phyloP scores from a whole-genome alignment of 2,113 vertebrate species.

The Nansenia antarctica region DNA sequence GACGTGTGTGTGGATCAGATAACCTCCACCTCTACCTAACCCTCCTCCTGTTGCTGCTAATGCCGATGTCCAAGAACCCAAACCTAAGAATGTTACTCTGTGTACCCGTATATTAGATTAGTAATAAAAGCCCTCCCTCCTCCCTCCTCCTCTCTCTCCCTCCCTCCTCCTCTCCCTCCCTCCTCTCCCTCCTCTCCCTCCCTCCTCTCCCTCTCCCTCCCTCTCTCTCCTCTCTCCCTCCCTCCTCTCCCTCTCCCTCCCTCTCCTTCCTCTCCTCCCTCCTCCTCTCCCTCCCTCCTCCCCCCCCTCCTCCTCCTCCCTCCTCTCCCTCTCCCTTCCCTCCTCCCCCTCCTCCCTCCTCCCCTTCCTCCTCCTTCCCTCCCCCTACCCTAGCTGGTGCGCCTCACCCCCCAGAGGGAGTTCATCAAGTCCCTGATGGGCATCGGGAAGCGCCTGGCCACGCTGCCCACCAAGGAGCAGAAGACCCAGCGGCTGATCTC shows the following conservation, averaged over 20 bases:
- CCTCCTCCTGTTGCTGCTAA: too few relatives aligned
- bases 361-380: neutral
- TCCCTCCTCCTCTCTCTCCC: neutral
- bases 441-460: slow-evolving; percentile 91
- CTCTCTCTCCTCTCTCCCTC: neutral
- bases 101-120: too few relatives aligned
- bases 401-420: slow-evolving; percentile 90
- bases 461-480: slow-evolving; percentile 93
- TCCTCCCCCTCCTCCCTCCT: neutral
- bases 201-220: neutral
- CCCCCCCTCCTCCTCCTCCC: neutral
- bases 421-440: slow-evolving; percentile 92
- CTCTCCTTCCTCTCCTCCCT: neutral
- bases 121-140: too few relatives aligned
- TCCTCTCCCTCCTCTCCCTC: neutral
- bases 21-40: too few relatives aligned
- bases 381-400: slow-evolving; percentile 72
- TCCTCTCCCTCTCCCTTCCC: neutral
- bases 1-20: too few relatives aligned
- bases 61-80: too few relatives aligned
- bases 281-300: neutral
- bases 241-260: neutral
- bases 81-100: too few relatives aligned
- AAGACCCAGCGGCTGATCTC: slow-evolving; percentile 92
- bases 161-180: neutral